A percentile compares a stretch with the other conserved stretches of the same genome.
phyloP scores from a whole-genome alignment of 2,888 invertebrate genomes.

The Lasius fuliginosus region DNA sequence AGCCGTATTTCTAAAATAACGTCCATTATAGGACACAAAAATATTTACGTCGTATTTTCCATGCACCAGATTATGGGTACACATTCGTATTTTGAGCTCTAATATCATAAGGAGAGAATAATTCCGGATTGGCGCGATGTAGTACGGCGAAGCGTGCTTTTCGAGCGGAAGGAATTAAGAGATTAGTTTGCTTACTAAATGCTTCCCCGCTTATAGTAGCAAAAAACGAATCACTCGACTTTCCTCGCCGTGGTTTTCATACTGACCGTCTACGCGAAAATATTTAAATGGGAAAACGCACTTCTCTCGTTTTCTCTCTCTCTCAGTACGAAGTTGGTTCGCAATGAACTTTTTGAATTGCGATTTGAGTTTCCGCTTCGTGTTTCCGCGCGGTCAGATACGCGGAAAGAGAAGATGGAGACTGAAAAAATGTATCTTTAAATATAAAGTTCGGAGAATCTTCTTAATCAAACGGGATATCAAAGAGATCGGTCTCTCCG shows the following conservation, averaged over 20 bases:
- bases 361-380: slow-evolving; percentile 37
- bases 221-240: slow-evolving; percentile 36
- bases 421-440: slow-evolving; percentile 40
- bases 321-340: slow-evolving; percentile 19
- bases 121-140: slow-evolving; percentile 33
- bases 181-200: slow-evolving; percentile 52
- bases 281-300: slow-evolving; percentile 32
- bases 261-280: background rate
- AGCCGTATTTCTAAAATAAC: slow-evolving; percentile 37
- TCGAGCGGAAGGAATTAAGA: slow-evolving; percentile 28
- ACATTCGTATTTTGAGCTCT: slow-evolving; percentile 6
- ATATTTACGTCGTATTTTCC: slow-evolving; percentile 1
- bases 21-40: slow-evolving; percentile 12
- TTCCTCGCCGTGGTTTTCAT: slow-evolving; percentile 11
- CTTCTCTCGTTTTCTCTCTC: background rate
- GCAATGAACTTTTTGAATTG: slow-evolving; percentile 36
- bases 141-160: background rate
- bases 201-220: slow-evolving; percentile 8
- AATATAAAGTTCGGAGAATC: slow-evolving; percentile 21
- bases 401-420: background rate
- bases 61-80: slow-evolving; percentile 17
- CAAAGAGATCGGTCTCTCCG: slow-evolving; percentile 42
- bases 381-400: background rate
- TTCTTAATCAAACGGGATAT: slow-evolving; percentile 47
- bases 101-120: slow-evolving; percentile 30